Base-by-base conservation (phyloP, 2,113 vertebrate genomes). In the Gila orcuttii region DNA sequence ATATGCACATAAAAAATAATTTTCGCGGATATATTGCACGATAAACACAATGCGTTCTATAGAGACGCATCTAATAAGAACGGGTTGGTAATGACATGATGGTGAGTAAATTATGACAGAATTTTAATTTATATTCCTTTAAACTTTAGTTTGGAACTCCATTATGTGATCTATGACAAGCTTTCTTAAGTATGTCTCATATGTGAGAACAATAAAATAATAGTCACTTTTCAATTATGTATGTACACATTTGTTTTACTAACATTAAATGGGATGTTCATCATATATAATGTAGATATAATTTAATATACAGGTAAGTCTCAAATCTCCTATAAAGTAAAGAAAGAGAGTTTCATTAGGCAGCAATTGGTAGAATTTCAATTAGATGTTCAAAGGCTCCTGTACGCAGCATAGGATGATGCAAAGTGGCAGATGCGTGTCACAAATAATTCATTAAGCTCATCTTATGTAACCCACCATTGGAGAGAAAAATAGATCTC, bases 401-500 rank as follows among this genome's bases (percentile, higher is more conserved):
- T 42, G 66, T 55, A 21, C 7, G 66, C 64, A 73, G 23, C 79
- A 81, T 45, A 12, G 15, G 68, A 52, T 33, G 28, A 73, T 28
- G 81, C 81, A 83, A 69, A 83, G 66, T 39, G 31, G 31, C 50
- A 73, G 81, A 83, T 73, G 81, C 81, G 57, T 57, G 31, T 42
- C 31, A 13, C 81, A 73, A 59, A 83, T 73, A 83, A 83, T 83
- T 83, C 50, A 83, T 71, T 83, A 73, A 23, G 28, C 33, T 36
- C 23, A 5, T 71, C 19, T 83, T 83, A 57, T 33, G 17, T 73
- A 73, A 73, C 50, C 64, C 23, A 59, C 55, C 13, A 2, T 50
- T 66, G 47, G 42, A 31, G 59, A 73, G 66, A 69, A 23, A 31
- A n/a, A 47, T 57, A 73, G 28, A 69, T 13, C 60, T 47, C n/a